These are phyloP conservation scores for Oenanthe oenanthe DNA, from an alignment of 2,113 vertebrate genomes.

Conservation along the genomic window DNA sequence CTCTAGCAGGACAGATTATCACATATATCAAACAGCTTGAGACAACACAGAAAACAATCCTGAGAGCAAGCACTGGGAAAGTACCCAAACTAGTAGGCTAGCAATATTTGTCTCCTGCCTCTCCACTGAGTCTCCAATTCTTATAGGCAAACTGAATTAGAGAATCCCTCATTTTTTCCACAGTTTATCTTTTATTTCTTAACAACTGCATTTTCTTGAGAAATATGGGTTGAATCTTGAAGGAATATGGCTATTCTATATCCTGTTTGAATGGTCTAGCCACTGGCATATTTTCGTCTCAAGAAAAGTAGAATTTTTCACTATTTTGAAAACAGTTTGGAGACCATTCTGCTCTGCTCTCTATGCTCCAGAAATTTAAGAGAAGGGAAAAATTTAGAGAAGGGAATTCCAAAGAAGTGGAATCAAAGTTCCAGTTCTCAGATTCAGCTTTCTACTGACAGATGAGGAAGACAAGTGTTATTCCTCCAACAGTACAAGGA, in stretches of 20 bases:
- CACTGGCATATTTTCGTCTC: background rate
- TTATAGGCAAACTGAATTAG: background rate
- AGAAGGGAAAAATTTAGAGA: background rate
- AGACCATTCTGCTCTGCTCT: background rate
- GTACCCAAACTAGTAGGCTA: background rate
- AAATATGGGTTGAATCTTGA: background rate
- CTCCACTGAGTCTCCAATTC: background rate
- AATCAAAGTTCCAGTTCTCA: background rate
- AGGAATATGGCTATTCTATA: background rate
- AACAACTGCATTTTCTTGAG: background rate
- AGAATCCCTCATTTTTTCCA: background rate
- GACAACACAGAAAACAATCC: conserved; percentile 11
- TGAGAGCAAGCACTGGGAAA: conserved; percentile 5
- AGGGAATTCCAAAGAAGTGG: background rate
- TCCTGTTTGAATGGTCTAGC: background rate
- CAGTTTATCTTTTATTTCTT: background rate
- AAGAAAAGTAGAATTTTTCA: background rate
- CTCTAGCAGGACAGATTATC: conserved; percentile 6
- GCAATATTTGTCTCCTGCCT: background rate
- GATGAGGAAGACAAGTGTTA: background rate
- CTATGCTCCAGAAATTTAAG: background rate
- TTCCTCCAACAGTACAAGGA: background rate
- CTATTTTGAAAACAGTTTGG: background rate
- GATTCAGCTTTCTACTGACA: background rate
- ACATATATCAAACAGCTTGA: background rate